phyloP scores from a whole-genome alignment of 2,888 invertebrate species.

The Blomia tropicalis region DNA sequence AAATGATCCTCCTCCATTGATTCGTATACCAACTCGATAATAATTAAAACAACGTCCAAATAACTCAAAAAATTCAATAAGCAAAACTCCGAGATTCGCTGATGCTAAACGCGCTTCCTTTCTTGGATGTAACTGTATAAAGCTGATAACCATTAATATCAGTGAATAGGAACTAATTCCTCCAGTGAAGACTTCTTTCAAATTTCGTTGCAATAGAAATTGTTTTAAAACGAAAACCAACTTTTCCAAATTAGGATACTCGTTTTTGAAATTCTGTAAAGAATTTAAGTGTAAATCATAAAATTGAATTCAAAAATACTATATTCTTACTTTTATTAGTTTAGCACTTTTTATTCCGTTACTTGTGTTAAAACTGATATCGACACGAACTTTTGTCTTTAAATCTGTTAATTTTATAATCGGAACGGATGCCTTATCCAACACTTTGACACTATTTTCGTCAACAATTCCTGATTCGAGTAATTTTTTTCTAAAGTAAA shows the following conservation, averaged over 20 bases:
- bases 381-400: constrained; percentile 73
- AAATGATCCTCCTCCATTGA: constrained; percentile 81
- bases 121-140: constrained; percentile 75
- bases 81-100: constrained; percentile 74
- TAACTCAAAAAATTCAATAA: constrained; percentile 91
- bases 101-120: constrained; percentile 47
- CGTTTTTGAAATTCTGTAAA: constrained; percentile 57
- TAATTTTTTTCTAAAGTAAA: constrained; percentile 75
- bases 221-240: constrained; percentile 94
- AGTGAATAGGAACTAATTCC: constrained; percentile 98
- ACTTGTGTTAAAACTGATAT: constrained; percentile 98
- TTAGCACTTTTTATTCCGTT: constrained; percentile 93
- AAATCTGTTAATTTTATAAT: constrained; percentile 91
- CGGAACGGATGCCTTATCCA: constrained; percentile 92
- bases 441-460: constrained; percentile 74
- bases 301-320: background rate
- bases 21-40: constrained; percentile 52
- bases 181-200: constrained; percentile 98
- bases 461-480: constrained; percentile 75
- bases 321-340: constrained; percentile 53
- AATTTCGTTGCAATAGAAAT: constrained; percentile 87
- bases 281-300: constrained; percentile 15
- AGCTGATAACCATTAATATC: constrained; percentile 95
- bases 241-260: constrained; percentile 76
- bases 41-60: constrained; percentile 76